phyloP scores from a whole-genome alignment of 2,113 vertebrate genomes.

The Muscicapa adusta region DNA sequence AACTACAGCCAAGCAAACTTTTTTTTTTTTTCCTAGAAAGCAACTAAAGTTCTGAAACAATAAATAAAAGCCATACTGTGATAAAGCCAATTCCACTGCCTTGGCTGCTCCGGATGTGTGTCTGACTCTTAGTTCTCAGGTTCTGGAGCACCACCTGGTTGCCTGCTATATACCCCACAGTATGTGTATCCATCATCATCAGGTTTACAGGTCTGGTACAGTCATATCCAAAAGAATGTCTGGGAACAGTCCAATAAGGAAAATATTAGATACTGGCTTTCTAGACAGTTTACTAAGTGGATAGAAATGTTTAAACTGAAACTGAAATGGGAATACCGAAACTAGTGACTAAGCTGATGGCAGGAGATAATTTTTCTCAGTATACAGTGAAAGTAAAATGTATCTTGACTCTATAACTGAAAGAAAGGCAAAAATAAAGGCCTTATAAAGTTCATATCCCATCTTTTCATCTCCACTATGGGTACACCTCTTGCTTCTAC shows the following conservation, averaged over 20 bases:
- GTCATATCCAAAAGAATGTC: slow-evolving; percentile 94
- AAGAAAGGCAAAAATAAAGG: neutral
- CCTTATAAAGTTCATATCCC: neutral
- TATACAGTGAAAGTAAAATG: neutral
- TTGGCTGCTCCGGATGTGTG: slow-evolving; percentile 80
- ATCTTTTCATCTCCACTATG: neutral
- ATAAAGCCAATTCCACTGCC: slow-evolving; percentile 85
- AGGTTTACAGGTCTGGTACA: slow-evolving; percentile 83
- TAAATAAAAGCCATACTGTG: slow-evolving; percentile 67
- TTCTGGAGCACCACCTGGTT: slow-evolving; percentile 83
- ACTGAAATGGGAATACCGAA: neutral
- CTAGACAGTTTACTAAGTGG: neutral
- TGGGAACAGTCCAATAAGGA: slow-evolving; percentile 68
- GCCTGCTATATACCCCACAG: slow-evolving; percentile 85
- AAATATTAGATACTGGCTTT: slow-evolving; percentile 10
- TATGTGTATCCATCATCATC: slow-evolving; percentile 78
- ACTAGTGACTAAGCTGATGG: neutral
- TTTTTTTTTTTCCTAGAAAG: neutral
- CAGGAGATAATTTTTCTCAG: neutral
- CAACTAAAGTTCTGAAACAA: neutral
- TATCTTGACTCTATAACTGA: neutral
- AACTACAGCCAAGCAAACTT: neutral
- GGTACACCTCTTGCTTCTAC: neutral
- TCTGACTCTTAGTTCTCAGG: slow-evolving; percentile 76
- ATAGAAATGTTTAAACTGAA: neutral